A percentile compares a stretch with the other conserved stretches of the same genome.
These are phyloP conservation scores for Pachycephus smyrnensis DNA, from an alignment of 2,888 invertebrate genomes.

Conservation along the genomic window DNA sequence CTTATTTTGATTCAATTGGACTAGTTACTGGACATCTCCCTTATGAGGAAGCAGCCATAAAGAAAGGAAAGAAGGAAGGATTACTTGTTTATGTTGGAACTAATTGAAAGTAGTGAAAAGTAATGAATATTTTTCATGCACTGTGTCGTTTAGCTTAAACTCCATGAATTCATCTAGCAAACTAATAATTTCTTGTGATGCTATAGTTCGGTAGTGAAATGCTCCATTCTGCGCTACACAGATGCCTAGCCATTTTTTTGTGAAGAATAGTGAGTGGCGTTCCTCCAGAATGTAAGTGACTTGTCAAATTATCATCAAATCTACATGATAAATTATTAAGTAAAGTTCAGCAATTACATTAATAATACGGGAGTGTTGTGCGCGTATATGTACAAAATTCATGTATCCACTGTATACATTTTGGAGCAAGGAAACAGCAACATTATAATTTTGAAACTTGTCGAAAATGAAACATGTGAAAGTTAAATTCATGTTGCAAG, in stretches of 20 bases:
- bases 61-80: too few relatives aligned
- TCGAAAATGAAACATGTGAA: neutral
- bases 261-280: slow-evolving; percentile 16
- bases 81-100: neutral
- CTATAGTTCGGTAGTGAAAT: neutral
- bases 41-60: too few relatives aligned
- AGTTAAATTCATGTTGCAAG: neutral
- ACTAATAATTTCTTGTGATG: neutral
- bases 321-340: neutral
- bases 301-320: neutral
- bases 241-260: slow-evolving; percentile 2
- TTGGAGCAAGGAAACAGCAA: neutral
- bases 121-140: neutral
- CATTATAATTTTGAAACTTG: neutral
- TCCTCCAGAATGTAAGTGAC: slow-evolving; percentile 15
- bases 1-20: too few relatives aligned
- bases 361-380: neutral
- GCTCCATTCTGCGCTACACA: neutral
- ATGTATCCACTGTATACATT: neutral
- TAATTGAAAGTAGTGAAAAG: neutral
- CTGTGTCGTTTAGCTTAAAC: neutral
- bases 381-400: neutral
- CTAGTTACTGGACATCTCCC: too few relatives aligned
- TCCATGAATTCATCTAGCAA: neutral
- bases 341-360: neutral